Evolutionary conservation across 2,797 vertebrate species (phyloP), one percentile per base, ranked within the genome.

Genomic region (Protosalanx chinensis): DNA sequence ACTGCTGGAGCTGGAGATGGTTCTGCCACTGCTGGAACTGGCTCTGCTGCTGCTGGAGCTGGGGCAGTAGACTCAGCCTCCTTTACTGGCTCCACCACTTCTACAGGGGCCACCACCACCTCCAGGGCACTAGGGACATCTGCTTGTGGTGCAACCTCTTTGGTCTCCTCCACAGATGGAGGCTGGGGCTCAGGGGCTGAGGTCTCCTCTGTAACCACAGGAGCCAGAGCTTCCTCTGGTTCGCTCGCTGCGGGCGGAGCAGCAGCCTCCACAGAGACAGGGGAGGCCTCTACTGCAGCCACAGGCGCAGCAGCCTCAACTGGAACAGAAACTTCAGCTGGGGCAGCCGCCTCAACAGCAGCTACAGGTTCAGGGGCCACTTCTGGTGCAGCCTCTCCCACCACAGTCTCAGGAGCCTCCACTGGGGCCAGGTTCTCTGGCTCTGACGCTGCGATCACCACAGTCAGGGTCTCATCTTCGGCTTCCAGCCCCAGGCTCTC

Each of bases 401-500:
- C 58, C 3, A n/a, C 57, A 30, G 64, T 8, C 2, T 58, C 64
- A 13, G 56, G 49, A 29, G 66, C 49, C 58, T 84, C 83, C 56
- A 59, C 70, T 3, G 51, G 5, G 12, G 51, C 15, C 20, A 30
- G 3, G 51, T 16, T n/a, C 51, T 56, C 51, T 56, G 51, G 15
- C 51, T 56, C 51, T 16, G 51, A 13, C 12, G 20, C 71, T 10
- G 32, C 51, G 4, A 27, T 35, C 3, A 46, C 35, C 5, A 2
- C 12, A 60, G 73, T n/a, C 33, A 87, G 63, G 6, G 65, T 37
- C 6, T 59, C 58, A 41, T 68, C 72, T 64, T 90, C 84, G 64
- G 85, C 86, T 10, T 81, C 87, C 62, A 87, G 86, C 5, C 85
- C 85, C 6, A 88, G 82, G 67, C 86, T 86, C 66, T 90, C 88